phyloP scores from a whole-genome alignment of 2,113 vertebrate species.

The Spea bombifrons region DNA sequence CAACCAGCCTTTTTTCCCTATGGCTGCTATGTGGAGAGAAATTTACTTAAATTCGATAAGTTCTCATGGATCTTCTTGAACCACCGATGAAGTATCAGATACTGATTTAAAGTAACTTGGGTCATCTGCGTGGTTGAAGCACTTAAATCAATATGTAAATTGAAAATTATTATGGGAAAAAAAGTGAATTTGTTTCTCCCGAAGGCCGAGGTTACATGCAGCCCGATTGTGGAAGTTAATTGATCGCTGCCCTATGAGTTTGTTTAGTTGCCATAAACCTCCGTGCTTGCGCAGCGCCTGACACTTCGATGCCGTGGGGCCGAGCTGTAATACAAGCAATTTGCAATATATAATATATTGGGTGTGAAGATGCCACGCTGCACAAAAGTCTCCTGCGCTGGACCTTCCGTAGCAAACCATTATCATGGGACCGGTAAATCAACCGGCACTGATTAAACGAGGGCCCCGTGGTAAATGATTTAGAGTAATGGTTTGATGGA shows the following conservation, averaged over 20 bases:
- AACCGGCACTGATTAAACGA: constrained; percentile 32
- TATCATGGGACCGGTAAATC: constrained; percentile 31
- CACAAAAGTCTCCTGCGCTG: constrained; percentile 19
- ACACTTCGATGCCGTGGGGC: constrained; percentile 4
- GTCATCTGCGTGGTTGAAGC: too few relatives aligned
- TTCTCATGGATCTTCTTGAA: too few relatives aligned
- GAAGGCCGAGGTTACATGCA: not conserved
- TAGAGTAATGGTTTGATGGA: constrained; percentile 35
- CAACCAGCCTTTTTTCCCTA: too few relatives aligned
- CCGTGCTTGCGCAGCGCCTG: not conserved
- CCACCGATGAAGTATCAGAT: too few relatives aligned
- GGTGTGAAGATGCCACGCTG: constrained; percentile 20
- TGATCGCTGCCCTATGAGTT: not conserved
- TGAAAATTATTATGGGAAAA: not conserved
- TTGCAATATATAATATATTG: constrained; percentile 37
- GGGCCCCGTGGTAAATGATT: constrained; percentile 26
- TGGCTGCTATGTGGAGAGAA: too few relatives aligned
- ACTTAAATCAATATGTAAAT: not conserved
- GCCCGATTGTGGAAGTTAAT: not conserved
- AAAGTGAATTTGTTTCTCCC: not conserved
- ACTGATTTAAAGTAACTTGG: too few relatives aligned
- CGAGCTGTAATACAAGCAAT: constrained; percentile 15
- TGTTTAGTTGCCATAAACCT: constrained; percentile 11
- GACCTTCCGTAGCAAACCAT: constrained; percentile 35
- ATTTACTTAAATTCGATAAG: too few relatives aligned